Base-by-base conservation (phyloP, 2,113 vertebrate species). In the Furnarius figulus region DNA sequence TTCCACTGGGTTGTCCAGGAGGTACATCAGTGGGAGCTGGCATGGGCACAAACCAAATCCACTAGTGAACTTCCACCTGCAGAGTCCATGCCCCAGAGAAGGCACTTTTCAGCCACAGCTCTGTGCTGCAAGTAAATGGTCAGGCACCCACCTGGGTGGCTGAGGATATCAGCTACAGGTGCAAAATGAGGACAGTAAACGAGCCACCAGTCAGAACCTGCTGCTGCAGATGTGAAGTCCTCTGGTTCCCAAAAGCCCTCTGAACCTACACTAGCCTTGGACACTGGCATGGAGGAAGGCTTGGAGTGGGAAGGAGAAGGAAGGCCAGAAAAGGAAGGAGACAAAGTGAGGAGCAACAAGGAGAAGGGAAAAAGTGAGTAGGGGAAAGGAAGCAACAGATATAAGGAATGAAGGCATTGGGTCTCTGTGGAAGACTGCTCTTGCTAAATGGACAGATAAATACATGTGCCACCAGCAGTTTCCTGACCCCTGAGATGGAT, bases 161-260 rank as follows among this genome's bases (percentile, higher is more conserved):
- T 52, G 33, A 87, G 24, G 24, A 3, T 37, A 65, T 8, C 3
- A 1, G 31, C 31, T 53, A 61, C 0, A 1, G 15, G 25, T 30
- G 37, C 22, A 46, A 62, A 70, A 65, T 53, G 11, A 77, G 30
- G 35, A 47, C 33, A 61, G 63, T 27, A 66, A 85, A 46, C 30
- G 19, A 91, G 66, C 55, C 53, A 33, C 39, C 35, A 61, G 37
- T 44, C 39, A 77, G 50, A 76, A 62, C 22, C 20, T 80, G 35
- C 49, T 90, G 74, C 37, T 73, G 55, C 33, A 81, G 70, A 40
- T 22, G 14, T 25, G 61, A 70, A 8, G 3, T 28, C 67, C n/a
- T 80, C 49, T 6, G 22, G 44, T 35, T 49, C 62, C 30, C 71
- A 71, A 37, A 68, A 66, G 19, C 30, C 13, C 56, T 77, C 23